These are phyloP conservation scores for Centruroides sculpturatus DNA, from an alignment of 1,140 invertebrate genomes.

Conservation along the genomic window DNA sequence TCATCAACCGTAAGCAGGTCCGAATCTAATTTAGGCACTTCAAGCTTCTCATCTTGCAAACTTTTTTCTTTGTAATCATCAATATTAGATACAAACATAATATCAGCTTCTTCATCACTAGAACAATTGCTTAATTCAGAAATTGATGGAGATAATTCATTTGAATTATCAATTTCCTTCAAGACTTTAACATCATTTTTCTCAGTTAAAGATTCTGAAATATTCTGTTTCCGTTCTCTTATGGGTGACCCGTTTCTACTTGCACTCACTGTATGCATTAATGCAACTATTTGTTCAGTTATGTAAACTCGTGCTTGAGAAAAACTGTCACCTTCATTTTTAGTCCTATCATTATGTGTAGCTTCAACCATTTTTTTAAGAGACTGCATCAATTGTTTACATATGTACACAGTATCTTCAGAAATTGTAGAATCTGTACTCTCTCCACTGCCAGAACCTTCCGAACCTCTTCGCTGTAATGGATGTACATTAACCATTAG, in stretches of 20 bases:
- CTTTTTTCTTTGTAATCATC: too few relatives aligned
- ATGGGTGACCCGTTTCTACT: too few relatives aligned
- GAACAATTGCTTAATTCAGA: too few relatives aligned
- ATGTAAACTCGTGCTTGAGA: slow-evolving; percentile 84
- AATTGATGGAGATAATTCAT: too few relatives aligned
- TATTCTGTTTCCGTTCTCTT: too few relatives aligned
- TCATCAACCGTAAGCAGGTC: slow-evolving; percentile 4
- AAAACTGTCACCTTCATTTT: slow-evolving; percentile 2
- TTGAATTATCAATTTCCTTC: too few relatives aligned
- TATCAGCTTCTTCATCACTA: too few relatives aligned
- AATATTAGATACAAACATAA: too few relatives aligned
- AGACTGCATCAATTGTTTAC: slow-evolving; percentile 18
- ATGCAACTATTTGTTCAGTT: slow-evolving; percentile 62
- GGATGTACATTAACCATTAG: slow-evolving; percentile 1
- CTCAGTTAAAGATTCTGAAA: too few relatives aligned
- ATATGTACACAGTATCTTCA: slow-evolving; percentile 20
- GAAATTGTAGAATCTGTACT: slow-evolving; percentile 11
- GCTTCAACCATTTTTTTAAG: slow-evolving; percentile 34
- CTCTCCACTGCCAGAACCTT: neutral
- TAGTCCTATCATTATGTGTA: neutral
- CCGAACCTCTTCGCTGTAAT: neutral
- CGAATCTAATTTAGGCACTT: too few relatives aligned
- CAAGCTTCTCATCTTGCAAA: too few relatives aligned
- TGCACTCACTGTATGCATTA: slow-evolving; percentile 76
- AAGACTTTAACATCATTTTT: too few relatives aligned